Conservation (phyloP, 1,140 invertebrate genomes). For the Calosoma granatense region DNA sequence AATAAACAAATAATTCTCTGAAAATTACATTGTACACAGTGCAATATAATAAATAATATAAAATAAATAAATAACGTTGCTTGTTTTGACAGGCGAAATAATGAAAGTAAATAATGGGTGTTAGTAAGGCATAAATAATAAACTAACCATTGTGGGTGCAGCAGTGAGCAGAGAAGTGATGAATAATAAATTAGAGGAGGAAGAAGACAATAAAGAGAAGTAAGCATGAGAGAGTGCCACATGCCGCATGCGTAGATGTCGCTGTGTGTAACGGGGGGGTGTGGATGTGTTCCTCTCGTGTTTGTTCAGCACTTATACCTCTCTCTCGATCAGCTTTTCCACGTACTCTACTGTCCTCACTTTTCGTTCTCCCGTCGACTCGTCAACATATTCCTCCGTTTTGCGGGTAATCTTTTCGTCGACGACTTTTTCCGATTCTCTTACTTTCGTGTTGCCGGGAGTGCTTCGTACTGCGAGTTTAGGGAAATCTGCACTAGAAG, state of each 20-base stretch:
- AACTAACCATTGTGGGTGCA: neutral
- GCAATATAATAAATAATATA: no score
- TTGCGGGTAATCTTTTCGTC: constrained; percentile 76
- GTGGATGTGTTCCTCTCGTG: neutral
- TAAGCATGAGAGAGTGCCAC: neutral
- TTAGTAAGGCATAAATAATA: neutral
- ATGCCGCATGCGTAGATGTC: neutral
- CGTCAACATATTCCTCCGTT: constrained; percentile 81
- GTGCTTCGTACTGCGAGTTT: constrained; percentile 74
- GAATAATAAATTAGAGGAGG: constrained; percentile 1
- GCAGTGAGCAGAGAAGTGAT: neutral
- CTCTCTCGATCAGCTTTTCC: constrained; percentile 90
- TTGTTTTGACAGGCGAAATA: no score
- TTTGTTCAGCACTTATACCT: constrained; percentile 59
- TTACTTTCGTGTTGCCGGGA: constrained; percentile 66
- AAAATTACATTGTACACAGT: no score
- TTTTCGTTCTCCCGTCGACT: constrained; percentile 70
- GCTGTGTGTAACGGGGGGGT: neutral
- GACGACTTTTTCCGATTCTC: constrained; percentile 79
- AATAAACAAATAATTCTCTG: no score
- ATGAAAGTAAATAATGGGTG: no score
- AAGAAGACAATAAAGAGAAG: neutral
- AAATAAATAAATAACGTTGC: no score
- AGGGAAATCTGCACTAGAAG: constrained; percentile 58
- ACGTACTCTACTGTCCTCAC: constrained; percentile 85